These are phyloP conservation scores for Psix sp. DNA, from an alignment of 1,140 invertebrate genomes.

Conservation along the genomic window DNA sequence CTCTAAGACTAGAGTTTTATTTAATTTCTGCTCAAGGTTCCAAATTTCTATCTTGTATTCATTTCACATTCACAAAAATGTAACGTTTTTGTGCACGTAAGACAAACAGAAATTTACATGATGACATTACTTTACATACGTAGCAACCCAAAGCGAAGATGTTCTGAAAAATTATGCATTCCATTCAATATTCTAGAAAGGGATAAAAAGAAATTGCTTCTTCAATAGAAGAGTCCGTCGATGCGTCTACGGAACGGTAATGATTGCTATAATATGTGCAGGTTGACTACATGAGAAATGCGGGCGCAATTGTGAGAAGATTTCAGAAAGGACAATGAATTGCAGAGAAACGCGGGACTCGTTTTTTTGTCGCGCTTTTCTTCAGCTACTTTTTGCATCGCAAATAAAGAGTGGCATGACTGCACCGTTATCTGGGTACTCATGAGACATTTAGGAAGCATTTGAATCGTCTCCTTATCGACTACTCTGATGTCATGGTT, in stretches of 20 bases:
- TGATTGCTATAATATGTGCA: conserved; percentile 51
- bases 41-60: too few relatives aligned
- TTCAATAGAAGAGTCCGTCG: conserved; percentile 40
- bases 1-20: too few relatives aligned
- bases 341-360: conserved; percentile 19
- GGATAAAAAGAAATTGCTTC: conserved; percentile 33
- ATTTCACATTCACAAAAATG: too few relatives aligned
- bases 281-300: conserved; percentile 43
- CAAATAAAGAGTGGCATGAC: conserved; percentile 36
- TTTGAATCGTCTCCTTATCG: conserved; percentile 39
- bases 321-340: conserved; percentile 55
- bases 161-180: conserved; percentile 30
- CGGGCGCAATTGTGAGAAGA: conserved; percentile 42
- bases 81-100: too few relatives aligned
- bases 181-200: conserved; percentile 34
- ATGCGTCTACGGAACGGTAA: conserved; percentile 45
- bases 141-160: conserved; percentile 23
- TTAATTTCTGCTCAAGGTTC: too few relatives aligned
- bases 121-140: conserved; percentile 34
- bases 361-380: conserved; percentile 24
- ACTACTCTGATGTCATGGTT: conserved; percentile 29
- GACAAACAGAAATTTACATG: conserved; percentile 47
- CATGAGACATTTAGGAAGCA: conserved; percentile 47
- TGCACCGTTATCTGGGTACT: conserved; percentile 43
- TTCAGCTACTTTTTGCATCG: conserved; percentile 34